Evolutionary conservation across 92 coral and sea anemone species (phyloP).

Genomic region (Paragorgia papillata): DNA sequence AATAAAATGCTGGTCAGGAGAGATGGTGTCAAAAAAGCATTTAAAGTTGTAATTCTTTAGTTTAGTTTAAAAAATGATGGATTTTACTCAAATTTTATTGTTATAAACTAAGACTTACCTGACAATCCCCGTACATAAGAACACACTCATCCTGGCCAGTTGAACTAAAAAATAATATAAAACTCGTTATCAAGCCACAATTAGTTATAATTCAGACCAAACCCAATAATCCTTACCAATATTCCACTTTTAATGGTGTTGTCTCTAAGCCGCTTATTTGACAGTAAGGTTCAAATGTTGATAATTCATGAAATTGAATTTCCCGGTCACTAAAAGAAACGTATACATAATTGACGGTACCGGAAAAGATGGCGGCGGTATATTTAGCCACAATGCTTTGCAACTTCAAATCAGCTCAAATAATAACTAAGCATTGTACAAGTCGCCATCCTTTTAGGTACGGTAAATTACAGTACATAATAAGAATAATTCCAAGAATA

Average conservation of each 20-base stretch:
- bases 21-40: too few relatives aligned
- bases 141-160: constrained; percentile 96
- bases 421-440: too few relatives aligned
- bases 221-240: constrained; percentile 70
- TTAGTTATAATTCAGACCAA: not conserved
- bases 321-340: constrained; percentile 81
- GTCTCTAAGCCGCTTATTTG: constrained; percentile 99
- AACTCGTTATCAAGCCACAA: not conserved
- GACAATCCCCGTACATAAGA: constrained; percentile 93
- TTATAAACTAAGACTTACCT: constrained; percentile 60
- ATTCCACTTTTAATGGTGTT: constrained; percentile 88
- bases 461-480: too few relatives aligned
- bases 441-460: too few relatives aligned
- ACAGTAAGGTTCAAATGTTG: constrained; percentile 98
- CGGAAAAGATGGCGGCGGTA: too few relatives aligned
- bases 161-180: constrained; percentile 57
- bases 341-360: too few relatives aligned
- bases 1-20: too few relatives aligned
- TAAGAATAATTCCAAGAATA: not conserved
- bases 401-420: too few relatives aligned
- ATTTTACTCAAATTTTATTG: too few relatives aligned
- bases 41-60: too few relatives aligned
- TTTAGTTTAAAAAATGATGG: too few relatives aligned
- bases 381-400: too few relatives aligned
- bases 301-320: constrained; percentile 95